Base-by-base conservation (phyloP, 2,113 vertebrate genomes). In the Mustela nigripes region DNA sequence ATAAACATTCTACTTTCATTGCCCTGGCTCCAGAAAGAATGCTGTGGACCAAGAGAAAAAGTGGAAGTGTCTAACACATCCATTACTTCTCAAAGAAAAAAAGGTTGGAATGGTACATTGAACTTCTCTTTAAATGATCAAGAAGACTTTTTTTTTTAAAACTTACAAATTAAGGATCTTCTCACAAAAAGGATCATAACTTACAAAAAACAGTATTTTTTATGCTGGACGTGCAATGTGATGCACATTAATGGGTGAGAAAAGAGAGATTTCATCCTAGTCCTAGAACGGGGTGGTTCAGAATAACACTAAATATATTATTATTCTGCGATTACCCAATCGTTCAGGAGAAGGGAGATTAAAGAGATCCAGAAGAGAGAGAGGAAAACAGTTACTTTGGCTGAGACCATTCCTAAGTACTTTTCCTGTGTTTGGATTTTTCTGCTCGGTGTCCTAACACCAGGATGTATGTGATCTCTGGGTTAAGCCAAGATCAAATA, bases 41-140 rank as follows among this genome's bases (percentile, higher is more conserved):
- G 7, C 18, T 19, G 3, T 18, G 16, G 19, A 58, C 19, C 2
- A 24, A 50, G n/a, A 82, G 56, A 88, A 79, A 5, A 31, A 31
- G 15, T 33, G 11, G 39, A 60, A n/a, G 18, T 33, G 14, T 67
- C 11, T 1, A 10, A 5, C 1, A 0, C 15, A 21, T 42, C 24
- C 19, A 7, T 14, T 9, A 22, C 50, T 53, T 90, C 10, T 26
- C 65, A 31, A 11, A 48, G 50, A 31, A 94, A 85, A 71, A 5
- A 26, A 22, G 2, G 2, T 33, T 36, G 22, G 21, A 63, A 69
- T 18, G 33, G 16, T 42, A n/a, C 21, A 16, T 76, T 69, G n/a
- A 24, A 80, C 3, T 74, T 39, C 16, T 18, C 26, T 5, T 74
- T 74, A 36, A 3, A 22, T 22, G 76, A 36, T 91, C 56, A 63